These are phyloP conservation scores for Ylistrum balloti DNA, from an alignment of 1,140 invertebrate genomes.

Conservation along the genomic window DNA sequence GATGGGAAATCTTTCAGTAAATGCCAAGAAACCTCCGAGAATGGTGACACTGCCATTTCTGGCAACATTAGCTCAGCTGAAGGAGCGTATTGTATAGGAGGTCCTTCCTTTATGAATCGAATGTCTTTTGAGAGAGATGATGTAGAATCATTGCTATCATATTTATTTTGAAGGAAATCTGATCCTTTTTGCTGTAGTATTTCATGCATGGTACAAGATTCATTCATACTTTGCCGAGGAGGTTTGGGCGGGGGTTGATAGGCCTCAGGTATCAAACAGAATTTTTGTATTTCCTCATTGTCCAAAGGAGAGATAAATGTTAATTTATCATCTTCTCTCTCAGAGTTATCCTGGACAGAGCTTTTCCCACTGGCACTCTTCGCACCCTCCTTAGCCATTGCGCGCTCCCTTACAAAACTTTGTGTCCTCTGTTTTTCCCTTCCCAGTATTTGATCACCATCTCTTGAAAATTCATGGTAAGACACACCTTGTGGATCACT, in stretches of 20 bases:
- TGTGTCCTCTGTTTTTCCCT: slow-evolving; percentile 13
- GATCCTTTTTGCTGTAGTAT: slow-evolving; percentile 34
- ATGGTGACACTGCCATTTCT: background rate
- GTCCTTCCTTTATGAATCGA: background rate
- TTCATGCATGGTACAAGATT: background rate
- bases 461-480: background rate
- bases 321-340: background rate
- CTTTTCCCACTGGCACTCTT: background rate
- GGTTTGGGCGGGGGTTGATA: background rate
- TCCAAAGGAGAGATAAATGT: background rate
- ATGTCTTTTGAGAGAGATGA: slow-evolving; percentile 11
- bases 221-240: background rate
- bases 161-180: slow-evolving; percentile 1
- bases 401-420: background rate
- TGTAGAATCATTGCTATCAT: slow-evolving; percentile 13
- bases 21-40: slow-evolving; percentile 8
- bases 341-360: background rate
- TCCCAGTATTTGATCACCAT: background rate
- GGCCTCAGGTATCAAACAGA: background rate
- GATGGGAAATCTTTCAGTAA: background rate
- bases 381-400: slow-evolving; percentile 11
- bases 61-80: background rate
- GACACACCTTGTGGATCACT: slow-evolving; percentile 24
- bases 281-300: background rate
- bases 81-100: background rate